Base-by-base conservation (phyloP, 2,113 vertebrate species). In the Argyrosomus japonicus region DNA sequence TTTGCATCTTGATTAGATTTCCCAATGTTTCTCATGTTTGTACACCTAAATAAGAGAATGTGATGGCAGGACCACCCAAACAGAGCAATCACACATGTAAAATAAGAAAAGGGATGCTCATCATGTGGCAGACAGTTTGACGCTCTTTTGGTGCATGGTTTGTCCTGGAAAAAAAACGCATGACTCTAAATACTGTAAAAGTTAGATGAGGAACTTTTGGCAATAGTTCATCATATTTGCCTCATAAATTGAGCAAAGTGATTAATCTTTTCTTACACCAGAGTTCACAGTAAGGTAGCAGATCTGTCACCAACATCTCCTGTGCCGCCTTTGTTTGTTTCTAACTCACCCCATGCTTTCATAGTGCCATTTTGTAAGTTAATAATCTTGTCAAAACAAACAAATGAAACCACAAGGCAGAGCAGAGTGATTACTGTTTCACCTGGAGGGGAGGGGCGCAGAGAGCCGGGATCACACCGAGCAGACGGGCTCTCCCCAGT, bases 351-450 rank as follows among this genome's bases (percentile, higher is more conserved):
- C 75, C 60, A 81, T 65, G 63, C 68, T 84, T 82, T 79, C 17
- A 79, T 82, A 71, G 77, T 87, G 65, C 1, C 47, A 84, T 80
- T 78, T 64, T 54, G 80, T 57, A 83, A 82, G 64, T 87, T 88
- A 81, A 87, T 81, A 84, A 75, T 74, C 79, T 81, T 91, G 87
- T 92, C 87, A 88, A 84, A 92, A 92, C 90, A 93, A 91, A 89
- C 89, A 86, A 63, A 84, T 77, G 81, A 81, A 91, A 91, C 92
- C 90, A 70, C 88, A 91, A 67, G 6, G 17, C 76, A 67, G 68
- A 82, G 81, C 72, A 58, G 10, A 82, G 72, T 40, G 71, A 87
- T 67, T 81, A 62, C 80, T 75, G 53, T 57, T 57, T 75, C 71
- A 74, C 60, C 64, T 71, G 36, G 19, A 81, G 56, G 77, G 68